These are phyloP conservation scores for Myiagra hebetior DNA, from an alignment of 2,113 vertebrate species.

Conservation along the genomic window DNA sequence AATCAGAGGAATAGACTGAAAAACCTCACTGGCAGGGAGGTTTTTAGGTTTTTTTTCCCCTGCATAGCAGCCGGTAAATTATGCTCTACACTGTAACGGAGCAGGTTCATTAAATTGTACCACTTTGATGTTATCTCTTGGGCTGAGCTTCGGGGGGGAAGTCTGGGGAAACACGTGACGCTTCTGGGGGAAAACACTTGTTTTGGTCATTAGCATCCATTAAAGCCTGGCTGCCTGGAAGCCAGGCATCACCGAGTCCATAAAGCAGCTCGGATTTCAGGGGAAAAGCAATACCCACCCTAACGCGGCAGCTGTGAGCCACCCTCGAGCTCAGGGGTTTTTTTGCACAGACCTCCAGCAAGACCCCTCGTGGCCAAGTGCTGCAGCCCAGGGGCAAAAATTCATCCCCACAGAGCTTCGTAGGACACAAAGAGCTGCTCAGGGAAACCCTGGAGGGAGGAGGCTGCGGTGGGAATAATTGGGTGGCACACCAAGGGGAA, in stretches of 20 bases:
- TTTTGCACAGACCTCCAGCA: background rate
- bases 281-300: background rate
- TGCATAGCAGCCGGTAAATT: background rate
- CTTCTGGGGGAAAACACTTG: slow-evolving; percentile 27
- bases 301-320: background rate
- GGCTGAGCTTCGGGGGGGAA: background rate
- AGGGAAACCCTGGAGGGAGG: background rate
- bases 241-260: background rate
- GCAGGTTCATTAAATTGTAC: slow-evolving; percentile 16
- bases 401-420: background rate
- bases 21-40: background rate
- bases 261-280: background rate
- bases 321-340: background rate
- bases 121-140: slow-evolving; percentile 44
- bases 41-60: background rate
- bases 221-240: slow-evolving; percentile 4
- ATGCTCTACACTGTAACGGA: background rate
- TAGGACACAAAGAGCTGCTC: background rate
- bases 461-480: background rate
- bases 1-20: background rate
- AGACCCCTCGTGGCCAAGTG: background rate
- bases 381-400: background rate
- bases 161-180: slow-evolving; percentile 2
- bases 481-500: background rate
- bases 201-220: slow-evolving; percentile 33